Conservation (phyloP, 2,113 vertebrate genomes). For the Fulmarus glacialis region DNA sequence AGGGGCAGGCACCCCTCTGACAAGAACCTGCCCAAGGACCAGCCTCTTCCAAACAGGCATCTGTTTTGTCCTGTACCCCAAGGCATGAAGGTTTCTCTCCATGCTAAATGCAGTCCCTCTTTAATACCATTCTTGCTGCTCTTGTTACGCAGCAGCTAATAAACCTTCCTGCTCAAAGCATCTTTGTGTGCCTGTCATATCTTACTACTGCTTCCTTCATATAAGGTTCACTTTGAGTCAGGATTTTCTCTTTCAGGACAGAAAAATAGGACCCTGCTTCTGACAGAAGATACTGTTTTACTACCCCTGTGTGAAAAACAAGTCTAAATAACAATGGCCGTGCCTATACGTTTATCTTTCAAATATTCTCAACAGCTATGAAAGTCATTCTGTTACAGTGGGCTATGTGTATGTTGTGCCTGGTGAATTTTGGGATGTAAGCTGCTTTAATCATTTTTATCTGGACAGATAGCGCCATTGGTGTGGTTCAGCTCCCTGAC, state of each 20-base stretch:
- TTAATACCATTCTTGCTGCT: constrained; percentile 24
- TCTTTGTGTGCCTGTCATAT: constrained; percentile 37
- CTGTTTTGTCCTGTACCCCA: neutral
- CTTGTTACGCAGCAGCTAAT: constrained; percentile 33
- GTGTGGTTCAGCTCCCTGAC: neutral
- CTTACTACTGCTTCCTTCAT: constrained; percentile 19
- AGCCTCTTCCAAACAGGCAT: neutral
- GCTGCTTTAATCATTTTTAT: constrained; percentile 6
- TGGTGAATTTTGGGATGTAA: neutral
- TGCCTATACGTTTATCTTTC: neutral
- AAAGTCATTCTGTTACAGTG: neutral
- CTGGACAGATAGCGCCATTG: neutral
- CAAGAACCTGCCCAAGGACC: neutral
- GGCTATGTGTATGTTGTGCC: neutral
- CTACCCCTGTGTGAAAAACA: constrained; percentile 2
- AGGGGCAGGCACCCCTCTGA: neutral
- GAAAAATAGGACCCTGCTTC: constrained; percentile 14
- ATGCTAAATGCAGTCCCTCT: constrained; percentile 7
- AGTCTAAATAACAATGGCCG: constrained; percentile 5
- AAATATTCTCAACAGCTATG: constrained; percentile 4
- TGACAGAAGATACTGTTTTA: constrained; percentile 30
- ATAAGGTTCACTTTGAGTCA: neutral
- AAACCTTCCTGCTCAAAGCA: constrained; percentile 39
- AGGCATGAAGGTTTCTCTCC: neutral
- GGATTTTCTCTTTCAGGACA: constrained; percentile 24